These are phyloP conservation scores for Actinopyga echinites DNA, from an alignment of 53 echinoderm and acorn worm genomes.

Conservation along the genomic window DNA sequence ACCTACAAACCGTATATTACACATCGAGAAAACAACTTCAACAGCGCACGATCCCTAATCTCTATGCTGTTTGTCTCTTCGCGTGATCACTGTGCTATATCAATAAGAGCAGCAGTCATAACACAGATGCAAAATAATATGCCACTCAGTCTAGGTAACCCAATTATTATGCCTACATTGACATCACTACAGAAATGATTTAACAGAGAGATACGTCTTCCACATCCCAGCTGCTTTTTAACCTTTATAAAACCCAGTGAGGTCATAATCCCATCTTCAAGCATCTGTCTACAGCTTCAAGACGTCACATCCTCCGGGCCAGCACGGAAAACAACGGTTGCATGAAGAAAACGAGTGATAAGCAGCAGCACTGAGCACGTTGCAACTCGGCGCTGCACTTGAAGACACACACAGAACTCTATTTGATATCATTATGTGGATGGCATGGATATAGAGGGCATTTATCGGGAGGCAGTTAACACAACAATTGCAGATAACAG, in stretches of 20 bases:
- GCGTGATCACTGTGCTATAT: too few relatives aligned
- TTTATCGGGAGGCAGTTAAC: slow-evolving; percentile 10
- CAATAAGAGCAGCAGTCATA: too few relatives aligned
- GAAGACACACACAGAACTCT: background rate
- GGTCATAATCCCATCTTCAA: slow-evolving; percentile 40
- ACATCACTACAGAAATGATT: slow-evolving; percentile 34
- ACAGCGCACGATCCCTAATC: too few relatives aligned
- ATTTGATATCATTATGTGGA: background rate
- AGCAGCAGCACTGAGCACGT: background rate
- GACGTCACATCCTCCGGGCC: slow-evolving; percentile 34
- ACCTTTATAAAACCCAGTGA: slow-evolving; percentile 29
- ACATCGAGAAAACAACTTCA: too few relatives aligned
- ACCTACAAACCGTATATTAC: too few relatives aligned
- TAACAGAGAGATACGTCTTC: slow-evolving; percentile 21
- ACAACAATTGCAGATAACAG: slow-evolving; percentile 20
- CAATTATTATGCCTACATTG: slow-evolving; percentile 36
- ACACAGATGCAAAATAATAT: too few relatives aligned
- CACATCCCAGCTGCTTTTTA: slow-evolving; percentile 31
- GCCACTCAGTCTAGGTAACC: background rate
- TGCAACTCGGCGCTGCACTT: background rate
- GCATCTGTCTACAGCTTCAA: slow-evolving; percentile 37
- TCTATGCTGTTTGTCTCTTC: too few relatives aligned
- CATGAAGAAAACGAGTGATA: slow-evolving; percentile 12
- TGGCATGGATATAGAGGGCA: background rate
- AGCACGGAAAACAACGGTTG: background rate